Conservation (phyloP, 2,797 vertebrate species). For the Fratercula arctica region DNA sequence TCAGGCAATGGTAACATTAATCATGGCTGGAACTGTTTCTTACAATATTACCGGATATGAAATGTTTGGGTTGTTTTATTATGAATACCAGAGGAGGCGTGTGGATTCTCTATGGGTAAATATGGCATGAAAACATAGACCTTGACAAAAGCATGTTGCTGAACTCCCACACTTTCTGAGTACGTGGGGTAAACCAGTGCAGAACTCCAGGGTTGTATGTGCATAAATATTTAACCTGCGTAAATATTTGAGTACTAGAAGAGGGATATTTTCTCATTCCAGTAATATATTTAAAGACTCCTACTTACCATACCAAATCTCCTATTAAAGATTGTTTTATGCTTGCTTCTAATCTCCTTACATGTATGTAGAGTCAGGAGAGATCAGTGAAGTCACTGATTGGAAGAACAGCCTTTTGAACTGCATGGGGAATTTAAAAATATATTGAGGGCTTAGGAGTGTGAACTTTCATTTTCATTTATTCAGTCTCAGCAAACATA, state of each 20-base stretch:
- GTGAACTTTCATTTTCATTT: slow-evolving; percentile 37
- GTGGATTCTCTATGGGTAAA: neutral
- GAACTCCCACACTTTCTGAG: neutral
- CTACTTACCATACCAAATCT: slow-evolving; percentile 8
- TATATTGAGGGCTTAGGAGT: neutral
- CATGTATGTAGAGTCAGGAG: slow-evolving; percentile 42
- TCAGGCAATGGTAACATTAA: neutral
- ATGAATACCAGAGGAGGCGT: neutral
- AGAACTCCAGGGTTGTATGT: neutral
- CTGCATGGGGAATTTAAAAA: neutral
- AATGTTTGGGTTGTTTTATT: neutral
- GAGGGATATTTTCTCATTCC: neutral
- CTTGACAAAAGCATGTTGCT: neutral
- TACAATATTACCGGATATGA: neutral
- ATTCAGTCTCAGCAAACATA: slow-evolving; percentile 27
- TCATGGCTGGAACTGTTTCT: neutral
- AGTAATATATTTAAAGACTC: slow-evolving; percentile 19
- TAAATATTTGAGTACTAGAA: slow-evolving; percentile 42
- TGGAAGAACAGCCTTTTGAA: neutral
- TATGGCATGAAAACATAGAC: neutral
- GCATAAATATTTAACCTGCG: slow-evolving; percentile 12
- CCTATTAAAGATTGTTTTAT: slow-evolving; percentile 31
- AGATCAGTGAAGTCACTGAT: neutral
- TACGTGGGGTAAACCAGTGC: neutral
- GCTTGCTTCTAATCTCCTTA: slow-evolving; percentile 22